phyloP scores from a whole-genome alignment of 1,140 invertebrate genomes.

The Microplitis mediator region DNA sequence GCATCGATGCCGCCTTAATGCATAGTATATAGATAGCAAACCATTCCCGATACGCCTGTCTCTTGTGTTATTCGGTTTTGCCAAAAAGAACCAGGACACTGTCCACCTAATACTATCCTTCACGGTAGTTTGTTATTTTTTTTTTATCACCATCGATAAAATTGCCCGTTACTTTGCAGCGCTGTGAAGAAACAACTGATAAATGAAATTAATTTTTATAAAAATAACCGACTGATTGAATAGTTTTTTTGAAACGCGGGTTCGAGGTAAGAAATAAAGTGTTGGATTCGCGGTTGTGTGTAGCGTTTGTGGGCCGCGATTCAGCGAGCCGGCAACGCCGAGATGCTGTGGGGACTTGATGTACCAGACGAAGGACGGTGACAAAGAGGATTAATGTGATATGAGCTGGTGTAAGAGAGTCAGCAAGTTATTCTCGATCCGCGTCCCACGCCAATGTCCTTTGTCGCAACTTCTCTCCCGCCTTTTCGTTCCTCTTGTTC shows the following conservation, averaged over 20 bases:
- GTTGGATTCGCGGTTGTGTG: background rate
- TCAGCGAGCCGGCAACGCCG: conserved; percentile 47
- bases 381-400: conserved; percentile 27
- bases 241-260: too few species aligned
- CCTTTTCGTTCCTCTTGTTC: conserved; percentile 10
- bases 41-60: background rate
- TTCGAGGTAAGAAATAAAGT: background rate
- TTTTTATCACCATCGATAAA: background rate
- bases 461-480: conserved; percentile 43
- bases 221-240: too few species aligned
- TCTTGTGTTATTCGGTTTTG: background rate
- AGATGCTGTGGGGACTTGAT: conserved; percentile 27
- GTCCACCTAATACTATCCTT: background rate
- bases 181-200: too few species aligned
- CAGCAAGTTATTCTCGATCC: conserved; percentile 19
- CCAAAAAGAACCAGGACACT: background rate
- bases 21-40: background rate
- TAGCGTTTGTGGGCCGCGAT: conserved; percentile 3
- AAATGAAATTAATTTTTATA: too few species aligned
- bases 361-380: conserved; percentile 36
- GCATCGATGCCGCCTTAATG: background rate
- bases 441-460: conserved; percentile 52
- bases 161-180: too few species aligned
- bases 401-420: conserved; percentile 20
- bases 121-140: background rate